These are phyloP conservation scores for Irena cyanogastra DNA, from an alignment of 2,113 vertebrate species.

Conservation along the genomic window DNA sequence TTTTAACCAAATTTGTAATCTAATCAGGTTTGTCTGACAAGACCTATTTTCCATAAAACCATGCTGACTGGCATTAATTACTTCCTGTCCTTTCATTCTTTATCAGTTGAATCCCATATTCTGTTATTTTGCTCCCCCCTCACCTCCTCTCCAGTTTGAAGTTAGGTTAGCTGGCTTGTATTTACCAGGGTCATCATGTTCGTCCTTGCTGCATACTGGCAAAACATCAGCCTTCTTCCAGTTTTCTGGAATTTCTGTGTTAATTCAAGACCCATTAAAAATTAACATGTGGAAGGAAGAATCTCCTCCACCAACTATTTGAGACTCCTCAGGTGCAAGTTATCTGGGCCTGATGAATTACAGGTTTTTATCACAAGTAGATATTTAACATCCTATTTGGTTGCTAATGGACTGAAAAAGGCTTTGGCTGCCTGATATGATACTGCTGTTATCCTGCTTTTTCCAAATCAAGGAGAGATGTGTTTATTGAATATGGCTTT, in stretches of 20 bases:
- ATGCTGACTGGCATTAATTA: slow-evolving; percentile 61
- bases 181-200: slow-evolving; percentile 53
- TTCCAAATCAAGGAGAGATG: not conserved
- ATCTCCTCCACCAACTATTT: not conserved
- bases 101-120: slow-evolving; percentile 40
- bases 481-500: slow-evolving; percentile 26
- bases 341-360: slow-evolving; percentile 48
- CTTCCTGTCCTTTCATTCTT: slow-evolving; percentile 54
- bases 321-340: slow-evolving; percentile 18
- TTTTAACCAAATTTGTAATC: slow-evolving; percentile 48
- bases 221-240: slow-evolving; percentile 33
- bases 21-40: slow-evolving; percentile 52
- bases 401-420: slow-evolving; percentile 61
- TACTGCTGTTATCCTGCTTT: slow-evolving; percentile 24
- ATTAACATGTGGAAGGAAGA: slow-evolving; percentile 48
- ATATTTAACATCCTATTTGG: slow-evolving; percentile 50
- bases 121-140: not conserved
- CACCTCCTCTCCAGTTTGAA: not conserved
- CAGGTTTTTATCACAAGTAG: slow-evolving; percentile 45
- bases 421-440: slow-evolving; percentile 11
- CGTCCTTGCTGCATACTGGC: not conserved
- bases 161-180: slow-evolving; percentile 10
- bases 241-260: slow-evolving; percentile 54
- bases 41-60: slow-evolving; percentile 54
- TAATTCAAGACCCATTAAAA: slow-evolving; percentile 59